Evolutionary conservation across 30 jellyfish, hydroid and myxozoan species (phyloP).

Genomic region (Aurelia sp.): DNA sequence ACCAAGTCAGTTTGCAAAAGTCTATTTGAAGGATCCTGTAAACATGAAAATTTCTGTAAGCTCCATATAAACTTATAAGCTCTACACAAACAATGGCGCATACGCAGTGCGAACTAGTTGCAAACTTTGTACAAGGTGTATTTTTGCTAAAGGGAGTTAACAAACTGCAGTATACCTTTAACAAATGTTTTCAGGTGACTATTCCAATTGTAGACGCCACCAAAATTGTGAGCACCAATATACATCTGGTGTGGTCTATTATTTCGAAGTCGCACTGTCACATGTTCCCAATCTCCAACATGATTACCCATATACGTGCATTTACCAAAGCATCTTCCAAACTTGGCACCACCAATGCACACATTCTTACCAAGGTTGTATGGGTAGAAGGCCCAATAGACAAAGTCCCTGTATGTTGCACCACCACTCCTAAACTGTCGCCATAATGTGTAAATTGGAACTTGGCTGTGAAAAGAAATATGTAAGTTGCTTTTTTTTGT

Average conservation of each 20-base stretch:
- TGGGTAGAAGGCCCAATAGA: constrained; percentile 69
- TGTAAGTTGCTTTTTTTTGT: too few species aligned
- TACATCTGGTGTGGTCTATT: constrained; percentile 41
- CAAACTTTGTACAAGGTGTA: too few species aligned
- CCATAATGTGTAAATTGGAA: constrained; percentile 40
- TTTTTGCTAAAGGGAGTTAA: too few species aligned
- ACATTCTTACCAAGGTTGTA: constrained; percentile 71
- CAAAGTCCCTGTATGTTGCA: constrained; percentile 18
- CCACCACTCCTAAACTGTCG: constrained; percentile 31
- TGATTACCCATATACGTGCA: constrained; percentile 56
- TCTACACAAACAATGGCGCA: too few species aligned
- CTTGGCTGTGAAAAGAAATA: constrained; percentile 1
- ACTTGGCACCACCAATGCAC: constrained; percentile 45
- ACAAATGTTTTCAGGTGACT: constrained; percentile 13
- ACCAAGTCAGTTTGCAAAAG: too few species aligned
- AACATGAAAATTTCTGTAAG: too few species aligned
- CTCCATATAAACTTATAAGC: too few species aligned
- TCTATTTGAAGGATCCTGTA: too few species aligned
- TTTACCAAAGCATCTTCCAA: constrained; percentile 17
- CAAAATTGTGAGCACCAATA: constrained; percentile 66
- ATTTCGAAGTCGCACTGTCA: constrained; percentile 45
- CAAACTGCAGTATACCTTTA: constrained; percentile 8
- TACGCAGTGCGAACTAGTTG: too few species aligned
- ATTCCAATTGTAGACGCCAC: constrained; percentile 42
- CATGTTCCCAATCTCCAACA: constrained; percentile 89